Evolutionary conservation across 1,140 invertebrate genomes (phyloP).

Genomic region (Sitophilus oryzae): DNA sequence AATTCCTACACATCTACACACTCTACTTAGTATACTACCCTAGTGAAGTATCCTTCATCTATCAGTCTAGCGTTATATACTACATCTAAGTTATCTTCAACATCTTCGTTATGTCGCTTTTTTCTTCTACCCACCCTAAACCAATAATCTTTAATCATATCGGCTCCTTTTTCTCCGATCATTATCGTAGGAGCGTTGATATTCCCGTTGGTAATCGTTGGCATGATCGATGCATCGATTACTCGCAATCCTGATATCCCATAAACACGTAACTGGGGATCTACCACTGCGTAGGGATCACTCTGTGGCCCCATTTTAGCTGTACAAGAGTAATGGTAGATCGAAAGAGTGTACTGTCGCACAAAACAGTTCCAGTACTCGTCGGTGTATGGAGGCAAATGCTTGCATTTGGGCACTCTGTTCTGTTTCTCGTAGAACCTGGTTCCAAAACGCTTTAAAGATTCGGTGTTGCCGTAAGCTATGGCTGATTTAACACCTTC

Average conservation of each 20-base stretch:
- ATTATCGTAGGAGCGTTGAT: conserved; percentile 84
- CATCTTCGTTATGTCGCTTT: conserved; percentile 27
- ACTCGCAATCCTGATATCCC: conserved; percentile 68
- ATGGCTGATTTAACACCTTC: conserved; percentile 82
- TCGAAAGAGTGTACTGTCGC: conserved; percentile 77
- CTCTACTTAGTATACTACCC: conserved; percentile 8
- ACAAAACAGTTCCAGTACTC: conserved; percentile 79
- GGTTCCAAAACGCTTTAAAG: conserved; percentile 68
- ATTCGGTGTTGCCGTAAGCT: conserved; percentile 67
- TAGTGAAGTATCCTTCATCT: conserved; percentile 18
- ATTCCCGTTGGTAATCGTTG: conserved; percentile 74
- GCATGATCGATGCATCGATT: conserved; percentile 78
- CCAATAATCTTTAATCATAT: conserved; percentile 76
- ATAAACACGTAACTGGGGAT: conserved; percentile 66
- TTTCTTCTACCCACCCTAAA: conserved; percentile 42
- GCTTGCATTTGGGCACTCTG: conserved; percentile 71
- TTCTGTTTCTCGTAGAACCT: conserved; percentile 57
- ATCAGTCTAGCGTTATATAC: conserved; percentile 26
- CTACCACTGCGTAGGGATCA: conserved; percentile 77
- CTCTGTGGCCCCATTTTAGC: conserved; percentile 76
- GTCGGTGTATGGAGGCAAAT: conserved; percentile 67
- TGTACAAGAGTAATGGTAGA: conserved; percentile 79
- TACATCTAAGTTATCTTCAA: conserved; percentile 6
- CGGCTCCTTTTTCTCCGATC: conserved; percentile 89
- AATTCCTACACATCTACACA: not conserved